Conservation (phyloP, 2,888 invertebrate genomes). For the Acanthosepion lycidas region DNA sequence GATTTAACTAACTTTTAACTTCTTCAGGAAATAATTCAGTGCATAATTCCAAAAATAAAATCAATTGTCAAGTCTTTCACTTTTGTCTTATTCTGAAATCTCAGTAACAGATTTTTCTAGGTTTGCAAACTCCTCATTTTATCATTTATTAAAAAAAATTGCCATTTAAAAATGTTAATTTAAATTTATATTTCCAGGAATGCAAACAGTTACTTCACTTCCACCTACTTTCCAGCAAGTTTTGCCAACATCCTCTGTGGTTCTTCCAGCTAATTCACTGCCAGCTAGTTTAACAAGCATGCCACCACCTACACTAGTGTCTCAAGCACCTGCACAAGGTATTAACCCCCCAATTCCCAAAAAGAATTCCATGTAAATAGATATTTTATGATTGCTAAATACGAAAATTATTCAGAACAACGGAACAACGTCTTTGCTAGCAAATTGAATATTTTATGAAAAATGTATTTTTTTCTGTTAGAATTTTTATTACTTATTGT, state of each 20-base stretch:
- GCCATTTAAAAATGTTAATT: background rate
- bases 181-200: constrained; percentile 3
- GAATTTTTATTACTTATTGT: no score
- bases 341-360: no score
- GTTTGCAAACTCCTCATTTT: no score
- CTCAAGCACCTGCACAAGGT: constrained; percentile 46
- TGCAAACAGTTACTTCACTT: constrained; percentile 43
- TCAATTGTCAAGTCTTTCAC: no score
- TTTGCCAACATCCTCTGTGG: constrained; percentile 43
- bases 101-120: no score
- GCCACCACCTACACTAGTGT: constrained; percentile 44
- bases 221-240: constrained; percentile 39
- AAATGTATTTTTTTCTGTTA: no score
- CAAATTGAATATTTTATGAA: no score
- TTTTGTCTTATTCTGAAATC: no score
- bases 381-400: background rate
- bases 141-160: background rate
- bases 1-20: no score
- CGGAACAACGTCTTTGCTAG: background rate
- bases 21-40: no score
- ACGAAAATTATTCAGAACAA: background rate
- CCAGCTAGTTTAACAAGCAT: constrained; percentile 42
- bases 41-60: no score
- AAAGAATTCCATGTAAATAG: background rate
- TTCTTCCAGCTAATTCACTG: constrained; percentile 40